Percentiles rank a stretch among this genome's conserved stretches.
Evolutionary conservation across 2,797 vertebrate genomes (phyloP).

Genomic region (Enteromius trimaculatus): DNA sequence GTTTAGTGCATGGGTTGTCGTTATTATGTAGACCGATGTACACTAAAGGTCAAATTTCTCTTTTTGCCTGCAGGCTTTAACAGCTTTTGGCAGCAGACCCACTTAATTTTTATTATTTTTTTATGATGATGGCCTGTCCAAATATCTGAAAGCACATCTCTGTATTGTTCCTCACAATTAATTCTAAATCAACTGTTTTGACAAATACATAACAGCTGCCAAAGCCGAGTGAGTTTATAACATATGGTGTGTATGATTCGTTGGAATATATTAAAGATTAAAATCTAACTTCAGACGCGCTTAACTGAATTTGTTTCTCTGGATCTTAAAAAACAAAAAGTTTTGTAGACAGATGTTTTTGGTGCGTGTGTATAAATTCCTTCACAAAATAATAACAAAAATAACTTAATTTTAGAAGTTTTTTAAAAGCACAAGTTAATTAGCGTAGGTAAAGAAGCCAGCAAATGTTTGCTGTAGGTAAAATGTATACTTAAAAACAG

Average conservation of each 20-base stretch:
- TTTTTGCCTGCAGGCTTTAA: slow-evolving; percentile 46
- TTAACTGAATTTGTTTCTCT: slow-evolving; percentile 4
- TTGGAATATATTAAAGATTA: slow-evolving; percentile 7
- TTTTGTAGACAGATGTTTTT: background rate
- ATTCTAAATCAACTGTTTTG: background rate
- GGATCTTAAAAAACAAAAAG: background rate
- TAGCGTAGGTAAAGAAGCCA: background rate
- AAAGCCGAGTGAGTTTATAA: background rate
- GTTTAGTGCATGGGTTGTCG: background rate
- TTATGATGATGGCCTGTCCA: background rate
- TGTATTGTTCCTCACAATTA: slow-evolving; percentile 7
- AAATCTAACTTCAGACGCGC: background rate
- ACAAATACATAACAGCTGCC: slow-evolving; percentile 13
- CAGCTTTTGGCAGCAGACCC: slow-evolving; percentile 47
- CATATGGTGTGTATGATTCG: slow-evolving; percentile 4
- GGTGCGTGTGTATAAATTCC: background rate
- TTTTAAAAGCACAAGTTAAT: background rate
- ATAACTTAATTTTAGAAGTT: background rate
- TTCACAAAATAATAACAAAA: background rate
- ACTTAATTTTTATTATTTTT: slow-evolving; percentile 31
- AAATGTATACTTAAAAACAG: background rate
- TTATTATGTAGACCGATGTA: slow-evolving; percentile 6
- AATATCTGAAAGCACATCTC: slow-evolving; percentile 11
- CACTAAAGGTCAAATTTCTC: slow-evolving; percentile 32
- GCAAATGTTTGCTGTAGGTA: background rate